These are phyloP conservation scores for Lepidothrix coronata DNA, from an alignment of 2,113 vertebrate species.

Conservation along the genomic window DNA sequence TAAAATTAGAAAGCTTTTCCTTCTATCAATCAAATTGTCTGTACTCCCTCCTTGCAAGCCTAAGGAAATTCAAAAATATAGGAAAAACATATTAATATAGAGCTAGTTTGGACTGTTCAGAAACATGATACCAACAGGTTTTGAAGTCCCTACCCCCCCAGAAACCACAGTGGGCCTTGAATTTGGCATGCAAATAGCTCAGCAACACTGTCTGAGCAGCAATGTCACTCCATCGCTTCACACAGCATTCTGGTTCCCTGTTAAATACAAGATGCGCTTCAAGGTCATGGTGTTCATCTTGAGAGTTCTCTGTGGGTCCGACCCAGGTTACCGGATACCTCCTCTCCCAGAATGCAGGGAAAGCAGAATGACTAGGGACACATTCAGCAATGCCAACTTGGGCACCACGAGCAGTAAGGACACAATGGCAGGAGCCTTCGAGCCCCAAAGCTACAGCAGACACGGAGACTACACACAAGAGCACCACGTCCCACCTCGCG, in stretches of 20 bases:
- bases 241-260: neutral
- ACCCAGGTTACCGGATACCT: neutral
- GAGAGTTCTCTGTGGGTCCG: neutral
- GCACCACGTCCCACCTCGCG: fast-evolving
- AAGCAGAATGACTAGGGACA: neutral
- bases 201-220: neutral
- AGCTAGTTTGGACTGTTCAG: neutral
- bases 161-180: neutral
- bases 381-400: neutral
- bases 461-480: fast-evolving
- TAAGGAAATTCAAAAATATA: neutral
- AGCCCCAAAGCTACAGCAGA: neutral
- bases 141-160: neutral
- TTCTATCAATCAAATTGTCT: neutral
- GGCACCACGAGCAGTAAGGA: neutral
- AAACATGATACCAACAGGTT: neutral
- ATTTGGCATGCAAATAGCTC: neutral
- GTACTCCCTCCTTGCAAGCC: neutral
- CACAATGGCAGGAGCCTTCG: neutral
- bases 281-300: conserved; percentile 24
- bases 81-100: neutral
- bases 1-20: neutral
- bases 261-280: neutral
- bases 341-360: neutral
- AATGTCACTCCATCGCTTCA: neutral